These are phyloP conservation scores for Melanophora roralis DNA, from an alignment of 2,888 invertebrate species.

Conservation along the genomic window DNA sequence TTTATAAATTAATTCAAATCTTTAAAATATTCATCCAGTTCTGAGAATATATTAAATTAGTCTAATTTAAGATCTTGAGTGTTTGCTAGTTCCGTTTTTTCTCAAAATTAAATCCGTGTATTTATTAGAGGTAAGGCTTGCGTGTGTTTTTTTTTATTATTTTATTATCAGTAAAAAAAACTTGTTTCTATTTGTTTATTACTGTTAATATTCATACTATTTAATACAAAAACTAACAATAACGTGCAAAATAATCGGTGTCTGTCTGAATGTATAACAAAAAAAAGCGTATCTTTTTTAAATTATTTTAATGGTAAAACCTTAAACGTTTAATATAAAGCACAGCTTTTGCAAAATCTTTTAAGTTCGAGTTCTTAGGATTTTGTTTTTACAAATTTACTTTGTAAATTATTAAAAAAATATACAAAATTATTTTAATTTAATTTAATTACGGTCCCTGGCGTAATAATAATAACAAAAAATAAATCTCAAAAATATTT, in stretches of 20 bases:
- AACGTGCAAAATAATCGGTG: slow-evolving; percentile 41
- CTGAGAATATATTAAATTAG: slow-evolving; percentile 35
- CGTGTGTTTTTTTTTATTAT: slow-evolving; percentile 30
- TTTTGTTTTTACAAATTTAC: too few relatives aligned
- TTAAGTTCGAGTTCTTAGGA: too few relatives aligned
- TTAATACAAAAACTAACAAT: slow-evolving; percentile 38
- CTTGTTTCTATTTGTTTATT: slow-evolving; percentile 53
- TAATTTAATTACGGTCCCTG: too few relatives aligned
- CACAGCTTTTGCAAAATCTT: too few relatives aligned
- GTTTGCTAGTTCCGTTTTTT: slow-evolving; percentile 15
- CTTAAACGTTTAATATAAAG: too few relatives aligned
- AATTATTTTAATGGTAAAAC: too few relatives aligned
- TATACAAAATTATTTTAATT: too few relatives aligned
- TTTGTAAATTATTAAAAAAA: too few relatives aligned
- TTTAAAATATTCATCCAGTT: not conserved
- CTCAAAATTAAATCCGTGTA: slow-evolving; percentile 39
- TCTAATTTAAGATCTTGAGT: not conserved
- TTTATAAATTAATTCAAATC: not conserved
- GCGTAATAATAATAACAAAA: too few relatives aligned
- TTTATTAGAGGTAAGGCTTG: slow-evolving; percentile 10
- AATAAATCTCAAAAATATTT: too few relatives aligned
- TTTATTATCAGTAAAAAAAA: slow-evolving; percentile 25
- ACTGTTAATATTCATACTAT: slow-evolving; percentile 30
- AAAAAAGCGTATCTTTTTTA: slow-evolving; percentile 24
- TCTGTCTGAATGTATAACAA: not conserved